Percentiles rank a stretch among this genome's conserved stretches.
These are phyloP conservation scores for Papilio aristodemus DNA, from an alignment of 1,140 invertebrate genomes.

Conservation along the genomic window DNA sequence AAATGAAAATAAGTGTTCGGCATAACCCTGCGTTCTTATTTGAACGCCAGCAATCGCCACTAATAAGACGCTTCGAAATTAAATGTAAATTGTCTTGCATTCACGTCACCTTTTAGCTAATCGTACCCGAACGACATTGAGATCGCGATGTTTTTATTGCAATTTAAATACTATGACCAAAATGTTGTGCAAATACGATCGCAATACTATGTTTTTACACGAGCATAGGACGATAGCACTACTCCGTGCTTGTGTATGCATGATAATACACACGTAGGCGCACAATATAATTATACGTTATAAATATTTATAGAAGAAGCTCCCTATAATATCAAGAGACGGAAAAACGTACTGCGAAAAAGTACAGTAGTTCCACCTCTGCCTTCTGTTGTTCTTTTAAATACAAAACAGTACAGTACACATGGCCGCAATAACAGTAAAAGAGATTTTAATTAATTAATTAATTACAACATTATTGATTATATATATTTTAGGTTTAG, in stretches of 20 bases:
- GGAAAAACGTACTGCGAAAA: too few relatives aligned
- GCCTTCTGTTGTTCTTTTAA: too few relatives aligned
- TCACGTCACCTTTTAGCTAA: conserved; percentile 14
- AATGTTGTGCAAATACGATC: conserved; percentile 13
- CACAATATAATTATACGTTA: too few relatives aligned
- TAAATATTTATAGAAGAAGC: too few relatives aligned
- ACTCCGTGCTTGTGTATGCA: neutral
- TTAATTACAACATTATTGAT: too few relatives aligned
- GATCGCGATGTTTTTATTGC: conserved; percentile 21
- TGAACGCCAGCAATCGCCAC: neutral
- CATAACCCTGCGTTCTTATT: neutral
- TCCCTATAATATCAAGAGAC: too few relatives aligned
- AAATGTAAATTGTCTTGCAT: conserved; percentile 1
- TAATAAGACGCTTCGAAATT: neutral
- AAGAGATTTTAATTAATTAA: too few relatives aligned
- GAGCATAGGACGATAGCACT: neutral
- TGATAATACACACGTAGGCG: neutral
- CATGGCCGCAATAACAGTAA: too few relatives aligned
- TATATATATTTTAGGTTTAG: too few relatives aligned
- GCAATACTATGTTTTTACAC: conserved; percentile 11
- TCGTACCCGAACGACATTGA: conserved; percentile 20
- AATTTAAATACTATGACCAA: conserved; percentile 27
- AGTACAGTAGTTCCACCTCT: too few relatives aligned
- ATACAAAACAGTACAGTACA: too few relatives aligned
- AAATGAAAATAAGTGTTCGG: conserved; percentile 5